Evolutionary conservation across 2,888 invertebrate genomes (phyloP), one percentile per base, ranked within the genome.

Genomic region (Scelioninae gen. 1): DNA sequence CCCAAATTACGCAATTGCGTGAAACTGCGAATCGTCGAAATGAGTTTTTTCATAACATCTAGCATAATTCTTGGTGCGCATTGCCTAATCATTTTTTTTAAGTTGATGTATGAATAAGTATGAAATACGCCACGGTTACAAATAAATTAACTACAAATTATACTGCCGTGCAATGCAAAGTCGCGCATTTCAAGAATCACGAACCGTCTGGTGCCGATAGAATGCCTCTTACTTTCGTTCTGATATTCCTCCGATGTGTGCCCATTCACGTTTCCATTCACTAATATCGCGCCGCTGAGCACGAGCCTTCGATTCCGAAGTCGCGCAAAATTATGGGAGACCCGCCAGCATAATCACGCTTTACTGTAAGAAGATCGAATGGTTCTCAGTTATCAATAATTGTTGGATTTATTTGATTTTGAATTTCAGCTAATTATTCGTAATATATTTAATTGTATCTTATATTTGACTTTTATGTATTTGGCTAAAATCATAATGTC

Each of bases 231-330:
- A 88, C 88, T 86, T 87, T 87, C 83, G 82, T 85, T 69, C 78
- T 80, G 82, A 88, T 89, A 86, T 69, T 83, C 78, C 75, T 83
- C 63, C 51, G 49, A 71, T 84, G 84, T 85, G 84, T 84, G 86
- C 84, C 88, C 90, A 90, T 90, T 90, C 89, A 90, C 89, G 90
- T 89, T 89, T 89, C 90, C 90, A 90, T 90, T 90, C 90, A 90
- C 90, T 76, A 71, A 74, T 71, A 79, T 65, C 58, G 23, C 23
- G 23, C 23, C 2, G 23, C 4, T 23, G 23, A 23, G 23, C 23
- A 23, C 23, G 23, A 23, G n/a, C n/a, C n/a, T n/a, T 11, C 40
- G 13, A 23, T 15, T 49, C 29, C 32, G n/a, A n/a, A n/a, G n/a
- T n/a, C n/a, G n/a, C n/a, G n/a, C n/a, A n/a, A n/a, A n/a, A n/a